A percentile compares a stretch with the other conserved stretches of the same genome.
These are phyloP conservation scores for Loriculus beryllinus DNA, from an alignment of 2,797 vertebrate genomes.

Conservation along the genomic window DNA sequence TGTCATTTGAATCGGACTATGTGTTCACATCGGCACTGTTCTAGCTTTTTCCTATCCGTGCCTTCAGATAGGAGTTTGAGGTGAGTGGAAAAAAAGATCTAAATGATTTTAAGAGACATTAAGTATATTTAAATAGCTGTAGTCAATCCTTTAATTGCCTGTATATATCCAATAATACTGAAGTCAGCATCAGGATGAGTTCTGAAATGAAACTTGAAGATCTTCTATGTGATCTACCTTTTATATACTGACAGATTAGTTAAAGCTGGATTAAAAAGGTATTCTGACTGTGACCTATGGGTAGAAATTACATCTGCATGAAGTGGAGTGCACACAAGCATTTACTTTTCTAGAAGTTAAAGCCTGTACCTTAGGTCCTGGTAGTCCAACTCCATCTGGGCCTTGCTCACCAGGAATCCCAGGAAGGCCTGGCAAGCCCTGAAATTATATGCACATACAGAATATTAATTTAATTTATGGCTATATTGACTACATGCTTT, in stretches of 20 bases:
- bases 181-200: neutral
- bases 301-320: neutral
- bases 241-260: neutral
- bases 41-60: neutral
- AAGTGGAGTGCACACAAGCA: neutral
- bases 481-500: neutral
- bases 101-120: neutral
- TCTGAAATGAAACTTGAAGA: neutral
- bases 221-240: neutral
- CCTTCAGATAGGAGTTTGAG: neutral
- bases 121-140: neutral
- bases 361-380: slow-evolving; percentile 85
- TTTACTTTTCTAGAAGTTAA: neutral
- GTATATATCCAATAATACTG: neutral
- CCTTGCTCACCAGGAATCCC: slow-evolving; percentile 84
- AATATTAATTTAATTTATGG: neutral
- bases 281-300: neutral
- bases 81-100: neutral
- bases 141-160: neutral
- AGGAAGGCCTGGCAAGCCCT: slow-evolving; percentile 86
- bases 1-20: neutral
- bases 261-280: neutral
- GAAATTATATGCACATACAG: neutral
- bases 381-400: slow-evolving; percentile 83
- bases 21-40: neutral